These are phyloP conservation scores for Bilobella aurantiaca DNA, from an alignment of 1,140 invertebrate genomes.

Conservation along the genomic window DNA sequence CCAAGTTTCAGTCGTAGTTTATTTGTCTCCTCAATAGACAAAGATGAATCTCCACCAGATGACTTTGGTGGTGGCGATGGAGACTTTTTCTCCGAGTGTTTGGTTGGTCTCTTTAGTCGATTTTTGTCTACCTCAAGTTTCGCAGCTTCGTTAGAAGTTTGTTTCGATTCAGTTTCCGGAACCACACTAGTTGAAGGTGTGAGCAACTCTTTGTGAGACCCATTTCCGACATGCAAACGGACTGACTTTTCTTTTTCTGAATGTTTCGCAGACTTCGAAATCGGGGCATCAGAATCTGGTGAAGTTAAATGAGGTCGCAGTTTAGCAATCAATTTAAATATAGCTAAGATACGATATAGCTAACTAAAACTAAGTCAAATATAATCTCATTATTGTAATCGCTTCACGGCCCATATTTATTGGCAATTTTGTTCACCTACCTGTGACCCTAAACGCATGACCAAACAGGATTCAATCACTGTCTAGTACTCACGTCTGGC, in stretches of 20 bases:
- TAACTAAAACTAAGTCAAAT: too few relatives aligned
- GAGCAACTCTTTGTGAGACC: neutral
- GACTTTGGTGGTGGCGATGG: constrained; percentile 21
- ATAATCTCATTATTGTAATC: neutral
- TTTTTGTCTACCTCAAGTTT: neutral
- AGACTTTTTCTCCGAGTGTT: constrained; percentile 1
- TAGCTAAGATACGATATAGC: too few relatives aligned
- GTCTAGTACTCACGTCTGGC: neutral
- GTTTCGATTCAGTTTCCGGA: too few relatives aligned
- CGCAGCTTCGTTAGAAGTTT: too few relatives aligned
- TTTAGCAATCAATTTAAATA: too few relatives aligned
- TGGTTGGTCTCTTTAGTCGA: neutral
- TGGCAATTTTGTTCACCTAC: neutral
- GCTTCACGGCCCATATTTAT: constrained; percentile 8
- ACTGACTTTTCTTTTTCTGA: constrained; percentile 3
- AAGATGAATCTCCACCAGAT: constrained; percentile 36
- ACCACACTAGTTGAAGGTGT: neutral
- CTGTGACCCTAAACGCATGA: neutral
- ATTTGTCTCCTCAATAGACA: constrained; percentile 86
- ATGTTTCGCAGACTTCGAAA: constrained; percentile 14
- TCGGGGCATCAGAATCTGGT: constrained; percentile 27
- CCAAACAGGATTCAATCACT: neutral
- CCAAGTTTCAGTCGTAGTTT: constrained; percentile 83
- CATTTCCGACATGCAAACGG: neutral
- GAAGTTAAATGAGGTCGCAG: too few relatives aligned